Conservation (phyloP, 2,888 invertebrate genomes). For the Sinohyriopsis cumingii region DNA sequence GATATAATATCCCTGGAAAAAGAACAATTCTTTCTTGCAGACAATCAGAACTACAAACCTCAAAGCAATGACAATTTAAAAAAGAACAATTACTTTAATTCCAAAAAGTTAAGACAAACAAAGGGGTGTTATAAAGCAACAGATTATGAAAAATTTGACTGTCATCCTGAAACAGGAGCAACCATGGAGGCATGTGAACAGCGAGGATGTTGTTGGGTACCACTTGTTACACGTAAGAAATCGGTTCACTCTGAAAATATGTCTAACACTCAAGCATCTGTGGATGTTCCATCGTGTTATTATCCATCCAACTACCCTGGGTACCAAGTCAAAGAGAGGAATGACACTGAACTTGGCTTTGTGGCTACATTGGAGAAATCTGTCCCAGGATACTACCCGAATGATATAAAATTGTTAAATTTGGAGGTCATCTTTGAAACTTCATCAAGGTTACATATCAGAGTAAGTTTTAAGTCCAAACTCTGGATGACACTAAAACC, state of each 20-base stretch:
- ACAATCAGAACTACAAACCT: neutral
- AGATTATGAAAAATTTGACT: slow-evolving; percentile 48
- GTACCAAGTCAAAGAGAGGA: slow-evolving; percentile 26
- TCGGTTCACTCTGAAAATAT: slow-evolving; percentile 6
- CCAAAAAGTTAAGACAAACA: neutral
- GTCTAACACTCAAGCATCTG: slow-evolving; percentile 18
- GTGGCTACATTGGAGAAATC: slow-evolving; percentile 26
- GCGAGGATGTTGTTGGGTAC: slow-evolving; percentile 53
- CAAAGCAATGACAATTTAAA: neutral
- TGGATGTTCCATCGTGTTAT: slow-evolving; percentile 48
- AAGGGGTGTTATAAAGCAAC: neutral
- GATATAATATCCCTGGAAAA: too few relatives aligned
- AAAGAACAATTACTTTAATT: slow-evolving; percentile 9
- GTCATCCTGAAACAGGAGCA: slow-evolving; percentile 42
- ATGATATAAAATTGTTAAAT: slow-evolving; percentile 33
- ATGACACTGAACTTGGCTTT: slow-evolving; percentile 31
- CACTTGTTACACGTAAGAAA: slow-evolving; percentile 9
- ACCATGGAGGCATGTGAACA: slow-evolving; percentile 30
- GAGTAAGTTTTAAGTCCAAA: slow-evolving; percentile 29
- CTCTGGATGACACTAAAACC: neutral
- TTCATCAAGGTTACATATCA: slow-evolving; percentile 43
- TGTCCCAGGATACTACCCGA: slow-evolving; percentile 39
- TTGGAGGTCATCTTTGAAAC: slow-evolving; percentile 52
- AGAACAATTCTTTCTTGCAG: slow-evolving; percentile 4
- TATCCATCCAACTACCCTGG: slow-evolving; percentile 47